Percentiles rank a stretch among this genome's conserved stretches.
Conservation (phyloP, 1,140 invertebrate species). For the Listronotus bonariensis region DNA sequence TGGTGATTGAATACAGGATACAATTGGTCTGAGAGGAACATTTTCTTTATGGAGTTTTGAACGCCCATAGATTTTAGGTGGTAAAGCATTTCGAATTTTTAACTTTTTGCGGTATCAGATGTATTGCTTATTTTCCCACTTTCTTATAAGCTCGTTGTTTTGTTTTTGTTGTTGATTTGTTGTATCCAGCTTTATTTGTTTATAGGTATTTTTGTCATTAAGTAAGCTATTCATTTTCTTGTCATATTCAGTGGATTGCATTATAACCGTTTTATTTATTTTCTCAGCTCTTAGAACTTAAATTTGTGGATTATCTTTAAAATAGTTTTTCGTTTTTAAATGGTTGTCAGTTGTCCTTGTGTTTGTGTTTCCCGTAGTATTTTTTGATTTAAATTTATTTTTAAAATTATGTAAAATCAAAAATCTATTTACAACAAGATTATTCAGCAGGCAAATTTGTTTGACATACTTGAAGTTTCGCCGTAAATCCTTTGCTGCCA, state of each 20-base stretch:
- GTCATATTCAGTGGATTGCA: neutral
- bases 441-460: no score
- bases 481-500: no score
- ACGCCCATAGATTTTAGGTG: constrained; percentile 16
- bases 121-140: constrained; percentile 11
- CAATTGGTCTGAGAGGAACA: neutral
- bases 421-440: no score
- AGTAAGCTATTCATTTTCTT: neutral
- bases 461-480: no score
- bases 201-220: neutral
- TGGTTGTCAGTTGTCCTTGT: no score
- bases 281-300: neutral
- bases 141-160: constrained; percentile 1
- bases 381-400: no score
- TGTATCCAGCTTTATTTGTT: neutral
- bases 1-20: constrained; percentile 4
- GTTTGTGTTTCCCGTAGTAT: no score
- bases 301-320: no score
- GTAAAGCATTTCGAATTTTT: neutral
- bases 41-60: neutral
- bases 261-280: constrained; percentile 5
- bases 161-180: constrained; percentile 13
- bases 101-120: neutral
- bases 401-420: no score
- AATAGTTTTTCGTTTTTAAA: no score